Evolutionary conservation across 1,140 invertebrate genomes (phyloP), one percentile per base, ranked within the genome.

Genomic region (Drosophila kohkoa): DNA sequence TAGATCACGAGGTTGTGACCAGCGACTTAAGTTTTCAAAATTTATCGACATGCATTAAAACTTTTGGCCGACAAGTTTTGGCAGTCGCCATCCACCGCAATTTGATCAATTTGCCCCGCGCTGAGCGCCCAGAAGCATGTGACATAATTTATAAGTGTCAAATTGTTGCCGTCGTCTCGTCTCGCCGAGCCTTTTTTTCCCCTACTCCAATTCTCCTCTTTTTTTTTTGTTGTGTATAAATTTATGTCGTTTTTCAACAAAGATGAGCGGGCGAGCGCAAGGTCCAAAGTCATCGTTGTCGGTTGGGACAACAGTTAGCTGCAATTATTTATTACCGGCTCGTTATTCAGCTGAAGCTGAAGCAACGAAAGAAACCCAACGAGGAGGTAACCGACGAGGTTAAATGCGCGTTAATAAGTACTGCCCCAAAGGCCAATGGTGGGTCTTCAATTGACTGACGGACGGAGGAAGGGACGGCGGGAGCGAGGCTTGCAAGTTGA

Each of bases 131-230:
- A 65, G 68, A 74, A 83, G 77, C 76, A 89, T 89, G 81, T 89
- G 80, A 83, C 81, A 81, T 77, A 80, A 87, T 87, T 87, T 83
- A 88, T 89, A 83, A 88, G 85, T 83, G 80, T 83, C 83, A 88
- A 83, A 71, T 87, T 83, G 78, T 67, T 73, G 54, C 20, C 43
- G 13, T 20, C 65, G 13, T 20, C 65, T 20, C 65, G 13, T 20
- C 65, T 67, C 41, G 41, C 5, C 46, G 10, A 8, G 28, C 43
- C 48, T 25, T 46, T 54, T 46, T 46, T 28, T 15, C 35, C 41
- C 2, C 28, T 46, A 25, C 58, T 1, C 8, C 35, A 8, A 38
- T 38, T n/a, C 28, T 45, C 13, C 43, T 46, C 16, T 16, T 10
- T 35, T 43, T 43, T 41, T 30, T 65, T 73, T 81, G 0, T 32